A percentile compares a stretch with the other conserved stretches of the same genome.
phyloP scores from a whole-genome alignment of 2,113 vertebrate genomes.

The Microtus montanus region DNA sequence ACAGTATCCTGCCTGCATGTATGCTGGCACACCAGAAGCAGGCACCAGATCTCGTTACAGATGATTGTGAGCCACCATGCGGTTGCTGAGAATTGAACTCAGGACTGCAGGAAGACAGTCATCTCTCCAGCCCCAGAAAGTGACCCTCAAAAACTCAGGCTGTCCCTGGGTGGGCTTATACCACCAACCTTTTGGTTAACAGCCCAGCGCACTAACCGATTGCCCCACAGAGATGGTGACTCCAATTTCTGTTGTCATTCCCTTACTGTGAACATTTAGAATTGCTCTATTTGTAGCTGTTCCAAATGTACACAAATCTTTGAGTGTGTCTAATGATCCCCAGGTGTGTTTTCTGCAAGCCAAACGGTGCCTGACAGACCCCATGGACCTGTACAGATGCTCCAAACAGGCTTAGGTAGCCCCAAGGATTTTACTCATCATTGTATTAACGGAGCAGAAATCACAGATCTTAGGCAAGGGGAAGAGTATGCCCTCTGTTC shows the following conservation, averaged over 20 bases:
- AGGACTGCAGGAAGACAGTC: no score
- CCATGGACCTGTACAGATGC: accelerated
- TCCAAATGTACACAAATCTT: background rate
- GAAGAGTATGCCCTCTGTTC: background rate
- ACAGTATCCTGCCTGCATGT: no score
- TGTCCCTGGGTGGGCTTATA: no score
- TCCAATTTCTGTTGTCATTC: constrained; percentile 12
- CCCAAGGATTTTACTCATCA: background rate
- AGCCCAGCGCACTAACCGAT: no score
- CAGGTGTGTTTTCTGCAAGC: background rate
- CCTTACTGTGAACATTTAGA: background rate
- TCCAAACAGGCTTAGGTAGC: background rate
- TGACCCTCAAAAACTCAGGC: no score
- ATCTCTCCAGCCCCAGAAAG: no score
- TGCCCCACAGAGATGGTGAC: no score
- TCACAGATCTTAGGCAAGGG: background rate
- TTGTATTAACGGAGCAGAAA: background rate
- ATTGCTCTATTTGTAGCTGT: background rate
- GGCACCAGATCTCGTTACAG: no score
- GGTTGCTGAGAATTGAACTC: no score
- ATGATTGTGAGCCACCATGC: no score
- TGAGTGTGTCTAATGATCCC: background rate
- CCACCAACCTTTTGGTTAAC: no score
- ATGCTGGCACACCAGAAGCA: no score
- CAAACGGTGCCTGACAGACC: background rate